Base-by-base conservation (phyloP, 1,140 invertebrate genomes). In the Calliphora vicina region DNA sequence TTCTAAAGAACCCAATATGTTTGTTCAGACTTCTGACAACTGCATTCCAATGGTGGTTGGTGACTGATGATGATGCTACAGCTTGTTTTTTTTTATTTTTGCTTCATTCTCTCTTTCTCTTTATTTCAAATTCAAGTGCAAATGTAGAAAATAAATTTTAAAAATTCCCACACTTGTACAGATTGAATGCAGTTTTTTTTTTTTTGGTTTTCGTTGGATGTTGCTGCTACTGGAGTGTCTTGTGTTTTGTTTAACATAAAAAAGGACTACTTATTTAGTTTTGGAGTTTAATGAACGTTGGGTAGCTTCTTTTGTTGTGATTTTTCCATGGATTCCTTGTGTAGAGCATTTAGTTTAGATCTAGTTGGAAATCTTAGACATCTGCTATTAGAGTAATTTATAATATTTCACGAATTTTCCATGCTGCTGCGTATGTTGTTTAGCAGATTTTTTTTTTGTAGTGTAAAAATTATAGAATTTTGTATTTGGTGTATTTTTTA, bases 101-200 rank as follows among this genome's bases (percentile, higher is more conserved):
- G 50, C 13, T 61, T 61, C 50, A 17, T 61, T 61, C 12, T 61
- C 50, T n/a, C 17, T 61, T 13, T 12, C 5, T 43, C 5, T 12
- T 6, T 12, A 43, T 43, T 43, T 43, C 42, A n/a, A 25, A 20
- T 67, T 67, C 61, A 67, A 67, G 61, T 67, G 61, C 61, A 67
- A 67, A 67, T 23, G 61, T 57, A n/a, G n/a, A 23, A 67, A 67
- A 67, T 67, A n/a, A 50, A 50, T 20, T 61, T 15, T 20, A 67
- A 67, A 20, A 67, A 67, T 67, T 67, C 61, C 61, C 61, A 67
- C 61, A 67, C 61, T 67, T 67, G 61, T 67, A 67, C 8, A 23
- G 61, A 67, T 67, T 67, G 20, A 25, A 67, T 25, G 20, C 61
- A 67, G 61, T 67, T 67, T 67, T 67, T 20, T 67, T 57, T 67